Conservation (phyloP, 2,888 invertebrate genomes). For the Lacanobia oleracea region DNA sequence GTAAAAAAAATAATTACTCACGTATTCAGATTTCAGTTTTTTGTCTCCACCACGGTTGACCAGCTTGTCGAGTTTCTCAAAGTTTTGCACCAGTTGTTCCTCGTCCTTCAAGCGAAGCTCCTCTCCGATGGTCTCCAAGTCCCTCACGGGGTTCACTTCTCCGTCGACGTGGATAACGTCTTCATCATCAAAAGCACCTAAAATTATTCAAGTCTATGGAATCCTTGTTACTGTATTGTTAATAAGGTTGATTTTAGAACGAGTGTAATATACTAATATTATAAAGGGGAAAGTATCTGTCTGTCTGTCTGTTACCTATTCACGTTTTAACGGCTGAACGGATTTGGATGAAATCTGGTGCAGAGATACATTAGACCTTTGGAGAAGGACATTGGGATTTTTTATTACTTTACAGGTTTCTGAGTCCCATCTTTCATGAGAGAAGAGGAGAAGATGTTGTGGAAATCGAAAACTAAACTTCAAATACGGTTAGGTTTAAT, state of each 20-base stretch:
- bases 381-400: too few relatives aligned
- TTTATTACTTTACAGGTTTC: too few relatives aligned
- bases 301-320: too few relatives aligned
- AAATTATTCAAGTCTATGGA: conserved; percentile 16
- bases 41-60: conserved; percentile 97
- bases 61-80: conserved; percentile 96
- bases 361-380: too few relatives aligned
- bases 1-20: conserved; percentile 84
- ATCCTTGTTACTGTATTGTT: neutral
- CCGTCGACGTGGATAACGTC: conserved; percentile 99
- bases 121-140: conserved; percentile 98
- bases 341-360: too few relatives aligned
- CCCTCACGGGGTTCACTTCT: conserved; percentile 99
- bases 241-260: neutral
- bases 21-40: conserved; percentile 98
- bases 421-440: too few relatives aligned
- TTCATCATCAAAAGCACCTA: conserved; percentile 99
- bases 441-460: too few relatives aligned
- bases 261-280: too few relatives aligned
- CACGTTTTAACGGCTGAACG: too few relatives aligned
- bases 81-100: conserved; percentile 94
- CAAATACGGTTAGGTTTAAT: neutral
- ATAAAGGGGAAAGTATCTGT: too few relatives aligned
- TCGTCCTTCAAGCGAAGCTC: conserved; percentile 98
- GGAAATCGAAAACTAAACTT: neutral